phyloP scores from a whole-genome alignment of 2,888 invertebrate genomes.

The Lasioglossum pauxillum region DNA sequence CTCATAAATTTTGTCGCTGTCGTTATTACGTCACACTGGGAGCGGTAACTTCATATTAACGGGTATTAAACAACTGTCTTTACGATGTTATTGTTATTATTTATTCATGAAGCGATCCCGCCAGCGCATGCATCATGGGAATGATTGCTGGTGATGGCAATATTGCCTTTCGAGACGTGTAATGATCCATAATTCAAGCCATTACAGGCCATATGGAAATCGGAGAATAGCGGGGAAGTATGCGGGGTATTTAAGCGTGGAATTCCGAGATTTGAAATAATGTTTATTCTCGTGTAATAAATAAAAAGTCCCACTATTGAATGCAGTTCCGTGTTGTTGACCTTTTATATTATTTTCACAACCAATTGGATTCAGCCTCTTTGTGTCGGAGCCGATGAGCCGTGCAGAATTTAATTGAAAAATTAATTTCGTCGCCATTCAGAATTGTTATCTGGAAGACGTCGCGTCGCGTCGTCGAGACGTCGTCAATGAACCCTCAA shows the following conservation, averaged over 20 bases:
- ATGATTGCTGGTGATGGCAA: background rate
- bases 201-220: background rate
- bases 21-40: background rate
- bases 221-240: background rate
- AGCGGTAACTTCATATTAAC: background rate
- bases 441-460: background rate
- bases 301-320: background rate
- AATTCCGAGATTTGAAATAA: background rate
- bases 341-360: background rate
- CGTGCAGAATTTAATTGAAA: background rate
- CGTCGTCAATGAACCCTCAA: conserved; percentile 13
- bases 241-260: background rate
- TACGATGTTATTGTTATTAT: background rate
- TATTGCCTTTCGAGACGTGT: background rate
- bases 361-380: background rate
- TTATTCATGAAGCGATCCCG: background rate
- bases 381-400: background rate
- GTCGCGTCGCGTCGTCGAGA: background rate
- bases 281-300: background rate
- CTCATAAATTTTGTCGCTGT: background rate
- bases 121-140: background rate
- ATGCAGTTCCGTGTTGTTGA: too few relatives aligned
- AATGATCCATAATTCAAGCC: background rate
- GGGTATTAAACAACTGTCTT: background rate
- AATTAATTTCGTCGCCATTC: background rate